Evolutionary conservation across 2,797 vertebrate genomes (phyloP).

Genomic region (Xenops minutus): DNA sequence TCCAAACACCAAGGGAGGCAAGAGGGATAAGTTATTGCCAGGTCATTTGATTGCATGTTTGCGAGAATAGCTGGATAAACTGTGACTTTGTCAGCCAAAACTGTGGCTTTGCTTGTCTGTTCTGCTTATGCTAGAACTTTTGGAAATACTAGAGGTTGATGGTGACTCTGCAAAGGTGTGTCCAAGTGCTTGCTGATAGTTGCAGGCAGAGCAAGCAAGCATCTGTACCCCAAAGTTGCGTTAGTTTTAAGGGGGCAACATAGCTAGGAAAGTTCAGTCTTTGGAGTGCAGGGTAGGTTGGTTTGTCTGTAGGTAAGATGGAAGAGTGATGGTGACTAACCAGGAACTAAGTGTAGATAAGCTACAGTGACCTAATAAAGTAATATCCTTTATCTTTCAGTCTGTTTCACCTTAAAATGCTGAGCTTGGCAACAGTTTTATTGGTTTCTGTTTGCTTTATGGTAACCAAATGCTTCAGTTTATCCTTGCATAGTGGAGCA

Average conservation of each 20-base stretch:
- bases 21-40: background rate
- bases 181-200: background rate
- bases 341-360: background rate
- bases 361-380: background rate
- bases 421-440: background rate
- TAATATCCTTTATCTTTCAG: background rate
- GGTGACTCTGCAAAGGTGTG: background rate
- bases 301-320: background rate
- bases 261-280: background rate
- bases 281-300: background rate
- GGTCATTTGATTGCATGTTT: background rate
- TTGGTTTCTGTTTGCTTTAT: background rate
- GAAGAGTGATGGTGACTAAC: background rate
- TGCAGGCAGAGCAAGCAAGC: background rate
- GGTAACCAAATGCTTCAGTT: background rate
- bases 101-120: background rate
- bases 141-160: background rate
- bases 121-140: background rate
- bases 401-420: background rate
- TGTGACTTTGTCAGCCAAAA: background rate
- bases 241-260: background rate
- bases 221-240: background rate
- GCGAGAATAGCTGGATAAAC: background rate
- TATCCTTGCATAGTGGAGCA: background rate
- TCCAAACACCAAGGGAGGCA: background rate